These are phyloP conservation scores for Eidolon dupreanum DNA, from an alignment of 2,797 vertebrate genomes.

Conservation along the genomic window DNA sequence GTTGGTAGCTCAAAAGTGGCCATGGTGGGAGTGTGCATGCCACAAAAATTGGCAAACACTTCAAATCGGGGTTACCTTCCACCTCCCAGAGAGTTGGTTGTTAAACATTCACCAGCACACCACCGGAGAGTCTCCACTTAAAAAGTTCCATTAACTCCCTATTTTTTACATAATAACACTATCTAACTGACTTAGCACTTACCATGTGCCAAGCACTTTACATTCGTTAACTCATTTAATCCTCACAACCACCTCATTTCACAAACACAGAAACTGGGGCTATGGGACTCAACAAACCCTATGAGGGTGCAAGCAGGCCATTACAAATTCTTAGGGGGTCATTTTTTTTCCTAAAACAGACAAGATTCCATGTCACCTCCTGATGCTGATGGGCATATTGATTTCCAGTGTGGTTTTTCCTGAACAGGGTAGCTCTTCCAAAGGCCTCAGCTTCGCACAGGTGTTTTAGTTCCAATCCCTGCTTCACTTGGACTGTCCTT, in stretches of 20 bases:
- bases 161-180: not conserved
- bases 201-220: not conserved
- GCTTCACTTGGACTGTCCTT: not conserved
- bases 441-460: not conserved
- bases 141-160: not conserved
- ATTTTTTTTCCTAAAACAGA: not conserved
- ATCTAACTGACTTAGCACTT: not conserved
- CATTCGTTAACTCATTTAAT: not conserved
- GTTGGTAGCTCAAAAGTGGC: not conserved
- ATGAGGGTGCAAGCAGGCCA: not conserved
- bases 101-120: not conserved
- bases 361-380: not conserved
- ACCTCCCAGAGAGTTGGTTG: not conserved
- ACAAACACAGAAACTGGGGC: not conserved
- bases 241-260: conserved; percentile 1
- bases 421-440: not conserved
- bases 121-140: not conserved
- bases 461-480: not conserved
- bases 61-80: not conserved
- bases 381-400: not conserved
- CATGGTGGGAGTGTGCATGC: not conserved
- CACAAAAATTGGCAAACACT: not conserved
- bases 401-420: conserved; percentile 8
- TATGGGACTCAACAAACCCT: not conserved
- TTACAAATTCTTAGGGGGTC: not conserved